Evolutionary conservation across 2,888 invertebrate genomes (phyloP).

Genomic region (Watsonalla binaria): DNA sequence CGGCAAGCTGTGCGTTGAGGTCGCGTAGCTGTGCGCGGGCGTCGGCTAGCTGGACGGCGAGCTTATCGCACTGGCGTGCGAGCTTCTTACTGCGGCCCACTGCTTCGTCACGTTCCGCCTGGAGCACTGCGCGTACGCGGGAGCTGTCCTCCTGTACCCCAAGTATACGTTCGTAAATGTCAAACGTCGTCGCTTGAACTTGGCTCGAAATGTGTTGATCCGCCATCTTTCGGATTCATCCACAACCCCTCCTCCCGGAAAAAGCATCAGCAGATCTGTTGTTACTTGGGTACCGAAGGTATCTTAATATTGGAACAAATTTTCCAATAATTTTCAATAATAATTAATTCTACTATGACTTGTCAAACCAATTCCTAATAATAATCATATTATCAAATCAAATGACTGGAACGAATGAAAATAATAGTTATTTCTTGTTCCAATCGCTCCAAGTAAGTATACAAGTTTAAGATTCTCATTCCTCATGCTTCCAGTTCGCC

Average conservation of each 20-base stretch:
- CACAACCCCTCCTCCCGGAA: no score
- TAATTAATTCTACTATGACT: no score
- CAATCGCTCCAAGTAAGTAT: no score
- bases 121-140: conserved; percentile 68
- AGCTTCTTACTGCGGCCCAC: conserved; percentile 86
- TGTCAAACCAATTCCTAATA: no score
- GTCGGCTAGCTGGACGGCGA: conserved; percentile 88
- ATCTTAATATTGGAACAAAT: neutral
- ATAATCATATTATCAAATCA: no score
- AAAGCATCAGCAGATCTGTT: no score
- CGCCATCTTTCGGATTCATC: no score
- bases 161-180: neutral
- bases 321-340: neutral
- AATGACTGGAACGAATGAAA: no score
- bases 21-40: conserved; percentile 90
- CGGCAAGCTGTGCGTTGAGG: conserved; percentile 89
- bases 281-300: neutral
- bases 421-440: no score
- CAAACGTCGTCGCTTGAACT: no score
- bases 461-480: no score
- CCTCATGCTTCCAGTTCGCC: neutral
- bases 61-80: conserved; percentile 89
- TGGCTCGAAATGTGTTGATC: no score
- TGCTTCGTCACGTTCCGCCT: conserved; percentile 84
- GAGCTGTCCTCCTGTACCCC: conserved; percentile 59